phyloP scores from a whole-genome alignment of 2,888 invertebrate genomes.

The Volucella bombylans region DNA sequence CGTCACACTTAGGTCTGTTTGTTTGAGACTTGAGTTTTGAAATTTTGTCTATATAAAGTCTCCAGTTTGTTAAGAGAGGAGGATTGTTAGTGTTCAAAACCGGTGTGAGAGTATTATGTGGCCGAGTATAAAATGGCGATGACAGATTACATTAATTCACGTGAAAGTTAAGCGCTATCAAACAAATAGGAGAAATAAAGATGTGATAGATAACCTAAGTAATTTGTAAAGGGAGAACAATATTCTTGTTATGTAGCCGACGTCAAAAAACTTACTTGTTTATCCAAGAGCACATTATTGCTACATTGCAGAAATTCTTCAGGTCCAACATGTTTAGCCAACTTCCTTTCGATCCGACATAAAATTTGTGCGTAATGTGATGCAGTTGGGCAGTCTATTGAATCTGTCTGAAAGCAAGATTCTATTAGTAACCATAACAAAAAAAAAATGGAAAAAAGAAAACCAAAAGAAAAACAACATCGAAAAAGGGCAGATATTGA shows the following conservation, averaged over 20 bases:
- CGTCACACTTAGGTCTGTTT: too few relatives aligned
- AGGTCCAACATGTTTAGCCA: slow-evolving; percentile 82
- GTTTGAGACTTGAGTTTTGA: too few relatives aligned
- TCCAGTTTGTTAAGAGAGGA: too few relatives aligned
- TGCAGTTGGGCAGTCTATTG: slow-evolving; percentile 80
- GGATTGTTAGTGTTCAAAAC: too few relatives aligned
- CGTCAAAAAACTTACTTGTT: slow-evolving; percentile 78
- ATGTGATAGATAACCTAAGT: too few relatives aligned
- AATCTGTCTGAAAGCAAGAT: slow-evolving; percentile 74
- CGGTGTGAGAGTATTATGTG: too few relatives aligned
- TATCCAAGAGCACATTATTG: slow-evolving; percentile 81
- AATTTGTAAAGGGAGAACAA: too few relatives aligned
- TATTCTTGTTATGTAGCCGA: not conserved
- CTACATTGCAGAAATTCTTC: slow-evolving; percentile 82
- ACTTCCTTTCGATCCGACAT: slow-evolving; percentile 81
- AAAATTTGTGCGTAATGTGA: slow-evolving; percentile 82
- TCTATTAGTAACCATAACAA: slow-evolving; percentile 25
- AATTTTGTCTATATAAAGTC: too few relatives aligned
- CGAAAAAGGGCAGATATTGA: slow-evolving; percentile 34
- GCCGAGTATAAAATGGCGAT: too few relatives aligned
- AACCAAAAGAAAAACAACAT: slow-evolving; percentile 23
- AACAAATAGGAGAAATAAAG: too few relatives aligned
- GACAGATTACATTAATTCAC: too few relatives aligned
- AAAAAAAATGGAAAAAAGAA: slow-evolving; percentile 27
- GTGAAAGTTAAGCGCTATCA: too few relatives aligned